Evolutionary conservation across 2,888 invertebrate genomes (phyloP), one percentile per base, ranked within the genome.

Genomic region (Lissocephala sabroskyi): DNA sequence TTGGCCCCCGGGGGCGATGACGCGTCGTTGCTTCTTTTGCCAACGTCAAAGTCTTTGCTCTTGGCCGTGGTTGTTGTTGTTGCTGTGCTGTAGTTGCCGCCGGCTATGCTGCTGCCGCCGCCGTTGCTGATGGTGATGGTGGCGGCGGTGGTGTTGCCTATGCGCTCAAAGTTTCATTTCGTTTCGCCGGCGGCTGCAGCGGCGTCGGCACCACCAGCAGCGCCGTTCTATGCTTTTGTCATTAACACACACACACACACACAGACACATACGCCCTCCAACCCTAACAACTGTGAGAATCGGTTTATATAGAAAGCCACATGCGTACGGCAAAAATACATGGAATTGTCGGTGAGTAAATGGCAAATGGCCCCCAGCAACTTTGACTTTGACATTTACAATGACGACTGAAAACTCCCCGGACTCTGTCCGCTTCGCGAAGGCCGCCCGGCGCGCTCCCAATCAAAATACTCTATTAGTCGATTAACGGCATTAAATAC

Each of bases 151-250:
- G 28, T 36, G 51, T 62, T 73, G 77, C 71, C 62, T 59, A 57
- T 65, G 59, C 78, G 78, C 76, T 71, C 78, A 73, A 73, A 73
- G 71, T 73, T 73, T 73, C 71, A 73, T 73, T 73, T 73, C 71
- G 78, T 66, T 73, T 60, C 19, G 66, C 50, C 58, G 43, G 49
- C 54, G 64, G 64, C 59, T 42, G 37, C 59, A 53, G 35, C 30
- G n/a, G n/a, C 23, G 7, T 23, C 23, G 7, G 23, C 23, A 23
- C 23, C 23, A 23, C 3, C 23, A 23, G 7, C 23, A 23, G 53
- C 77, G 74, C 56, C 66, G 66, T 77, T 73, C 71, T 77, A 73
- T 77, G 71, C 71, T 73, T n/a, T 77, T 73, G 71, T 73, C 71
- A 73, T 73, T 73, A 73, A 73, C 71, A 70, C 78, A 74, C 70